Evolutionary conservation across 2,888 invertebrate species (phyloP), one percentile per base, ranked within the genome.

Genomic region (Agrochola lota): DNA sequence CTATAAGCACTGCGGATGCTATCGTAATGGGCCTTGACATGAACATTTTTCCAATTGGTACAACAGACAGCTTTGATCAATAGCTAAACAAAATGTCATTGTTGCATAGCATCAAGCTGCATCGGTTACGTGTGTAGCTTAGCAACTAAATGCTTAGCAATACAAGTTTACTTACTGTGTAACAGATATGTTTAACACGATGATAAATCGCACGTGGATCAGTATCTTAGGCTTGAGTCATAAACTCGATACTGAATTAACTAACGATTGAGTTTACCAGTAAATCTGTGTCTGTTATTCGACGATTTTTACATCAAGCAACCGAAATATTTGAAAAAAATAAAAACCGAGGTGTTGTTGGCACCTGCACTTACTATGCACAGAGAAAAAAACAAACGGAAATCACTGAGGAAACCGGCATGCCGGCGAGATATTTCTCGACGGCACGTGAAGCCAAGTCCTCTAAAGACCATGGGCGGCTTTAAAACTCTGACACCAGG

Each of bases 171-270:
- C 85, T 82, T 80, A 77, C 63, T 72, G 63, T 71, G 55, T 69
- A 74, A 69, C 60, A 67, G 59, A 79, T 79, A 66, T 63, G 84
- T 75, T 73, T 77, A 79, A 73, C 71, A 70, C 70, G 35, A 78
- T 79, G 75, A 87, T 87, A 85, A 82, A 87, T 88, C 77, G 80
- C 85, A 84, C 86, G 83, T 84, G 85, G 83, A 83, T 84, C 83
- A 67, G 70, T 77, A 85, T 81, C 83, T 71, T 76, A 71, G 73
- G 59, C 77, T 63, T 81, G 85, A 81, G 83, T 77, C 83, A 75
- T 86, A 87, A 84, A 84, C 81, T 85, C n/a, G 85, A 74, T 78
- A 71, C 76, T 78, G 57, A 81, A 43, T 43, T 43, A 43, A 71
- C 78, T 78, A 82, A 83, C 20, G 49, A 30, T 74, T 49, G 6